Conservation (phyloP, 2,888 invertebrate genomes). For the Cataglyphis rosenhaueri region DNA sequence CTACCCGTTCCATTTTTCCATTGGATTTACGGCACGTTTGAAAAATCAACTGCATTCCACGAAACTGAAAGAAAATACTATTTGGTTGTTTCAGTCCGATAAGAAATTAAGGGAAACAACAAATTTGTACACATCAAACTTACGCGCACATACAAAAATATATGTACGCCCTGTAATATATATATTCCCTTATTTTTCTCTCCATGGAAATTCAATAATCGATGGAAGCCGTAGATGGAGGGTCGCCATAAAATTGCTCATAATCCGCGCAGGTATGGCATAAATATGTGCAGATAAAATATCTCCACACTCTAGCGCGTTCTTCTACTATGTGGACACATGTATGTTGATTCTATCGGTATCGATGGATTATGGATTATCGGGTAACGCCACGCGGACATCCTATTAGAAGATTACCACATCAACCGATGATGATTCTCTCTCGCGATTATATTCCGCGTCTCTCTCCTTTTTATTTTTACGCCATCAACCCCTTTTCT, state of each 20-base stretch:
- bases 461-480: slow-evolving; percentile 13
- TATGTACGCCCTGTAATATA: not conserved
- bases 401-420: slow-evolving; percentile 81
- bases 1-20: slow-evolving; percentile 36
- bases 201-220: slow-evolving; percentile 54
- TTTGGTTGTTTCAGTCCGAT: slow-evolving; percentile 56
- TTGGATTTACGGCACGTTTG: slow-evolving; percentile 53
- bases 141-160: not conserved
- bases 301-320: slow-evolving; percentile 2
- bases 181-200: slow-evolving; percentile 17
- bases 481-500: slow-evolving; percentile 22
- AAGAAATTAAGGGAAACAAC: slow-evolving; percentile 57
- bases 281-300: slow-evolving; percentile 54
- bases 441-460: slow-evolving; percentile 62
- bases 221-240: slow-evolving; percentile 32
- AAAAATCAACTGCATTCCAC: slow-evolving; percentile 57
- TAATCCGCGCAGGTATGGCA: slow-evolving; percentile 38
- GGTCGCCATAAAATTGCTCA: slow-evolving; percentile 41
- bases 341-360: slow-evolving; percentile 38
- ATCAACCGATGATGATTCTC: slow-evolving; percentile 78
- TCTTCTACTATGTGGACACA: slow-evolving; percentile 23
- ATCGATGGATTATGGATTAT: slow-evolving; percentile 76
- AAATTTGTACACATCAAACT: slow-evolving; percentile 46
- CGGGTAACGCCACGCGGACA: slow-evolving; percentile 73
- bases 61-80: slow-evolving; percentile 51